Percentiles rank a stretch among this genome's conserved stretches.
Evolutionary conservation across 2,888 invertebrate genomes (phyloP).

Genomic region (Tridacna gigas): DNA sequence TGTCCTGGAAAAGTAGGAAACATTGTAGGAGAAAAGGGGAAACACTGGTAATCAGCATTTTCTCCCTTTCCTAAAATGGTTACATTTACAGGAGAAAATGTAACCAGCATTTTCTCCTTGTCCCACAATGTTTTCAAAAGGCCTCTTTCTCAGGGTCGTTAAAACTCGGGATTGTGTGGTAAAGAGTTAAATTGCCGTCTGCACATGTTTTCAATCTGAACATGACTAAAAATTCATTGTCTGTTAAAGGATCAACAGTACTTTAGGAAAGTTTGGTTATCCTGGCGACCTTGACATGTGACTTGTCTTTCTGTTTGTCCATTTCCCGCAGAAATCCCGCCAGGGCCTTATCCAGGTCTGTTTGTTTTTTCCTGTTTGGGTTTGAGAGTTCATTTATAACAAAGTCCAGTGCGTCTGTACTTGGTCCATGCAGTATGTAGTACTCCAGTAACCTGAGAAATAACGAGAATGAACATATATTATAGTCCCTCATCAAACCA

Average conservation of each 20-base stretch:
- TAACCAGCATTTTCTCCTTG: no score
- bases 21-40: neutral
- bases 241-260: no score
- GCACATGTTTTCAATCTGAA: no score
- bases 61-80: neutral
- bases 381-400: conserved; percentile 62
- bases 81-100: no score
- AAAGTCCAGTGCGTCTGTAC: conserved; percentile 44
- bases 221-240: neutral
- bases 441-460: conserved; percentile 67
- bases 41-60: neutral
- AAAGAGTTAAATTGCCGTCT: no score
- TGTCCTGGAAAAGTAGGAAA: neutral
- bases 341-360: conserved; percentile 68
- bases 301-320: conserved; percentile 42
- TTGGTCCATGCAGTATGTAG: conserved; percentile 68
- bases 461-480: neutral
- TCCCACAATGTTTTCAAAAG: no score
- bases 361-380: conserved; percentile 60
- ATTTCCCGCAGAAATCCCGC: conserved; percentile 64
- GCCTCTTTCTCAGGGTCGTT: no score
- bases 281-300: conserved; percentile 63
- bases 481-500: no score
- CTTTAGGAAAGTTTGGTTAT: conserved; percentile 69
- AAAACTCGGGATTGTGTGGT: no score